Base-by-base conservation (phyloP, 2,888 invertebrate species). In the Heteromyza rotundicornis region DNA sequence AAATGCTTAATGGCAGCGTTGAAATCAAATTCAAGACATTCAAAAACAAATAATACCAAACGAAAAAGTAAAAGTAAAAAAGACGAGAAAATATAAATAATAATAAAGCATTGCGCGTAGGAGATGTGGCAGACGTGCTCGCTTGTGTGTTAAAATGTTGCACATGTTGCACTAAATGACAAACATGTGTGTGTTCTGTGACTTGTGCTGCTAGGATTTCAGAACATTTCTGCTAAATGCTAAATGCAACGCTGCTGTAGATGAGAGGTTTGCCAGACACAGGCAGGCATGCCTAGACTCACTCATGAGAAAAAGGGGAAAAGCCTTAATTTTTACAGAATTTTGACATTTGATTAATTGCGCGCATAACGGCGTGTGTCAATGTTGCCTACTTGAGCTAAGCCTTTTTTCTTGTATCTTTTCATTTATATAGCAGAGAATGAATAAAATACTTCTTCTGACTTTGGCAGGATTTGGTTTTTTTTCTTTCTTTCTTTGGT, bases 301-400 rank as follows among this genome's bases (percentile, higher is more conserved):
- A n/a, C n/a, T n/a, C n/a, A n/a, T n/a, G n/a, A n/a, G n/a, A 27
- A 27, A 27, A 27, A 27, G 7, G 5, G 27, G 10, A 27, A 27
- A 27, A 27, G 12, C 36, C 19, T 54, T 54, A 20, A 20, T 51
- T 68, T 68, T 63, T 51, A 59, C 36, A 60, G 68, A 68, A 68
- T 68, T 67, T 66, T 56, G 62, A 62, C 66, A 64, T 68, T 62
- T 66, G 68, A 68, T 68, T 68, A 68, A 68, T 68, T 68, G 65
- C 68, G 40, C 40, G 40, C 40, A 40, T 40, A 40, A 40, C 10
- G 40, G 40, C 40, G 14, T 40, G 40, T 40, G 40, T 40, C 40
- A 40, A 40, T 36, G 62, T 64, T 40, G 52, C 24, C 23, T 7
- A 7, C 52, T 23, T 52, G 62, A 40, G 44, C 60, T 64, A 60